Evolutionary conservation across 2,797 vertebrate species (phyloP), one percentile per base, ranked within the genome.

Genomic region (Pelobates cultripes): DNA sequence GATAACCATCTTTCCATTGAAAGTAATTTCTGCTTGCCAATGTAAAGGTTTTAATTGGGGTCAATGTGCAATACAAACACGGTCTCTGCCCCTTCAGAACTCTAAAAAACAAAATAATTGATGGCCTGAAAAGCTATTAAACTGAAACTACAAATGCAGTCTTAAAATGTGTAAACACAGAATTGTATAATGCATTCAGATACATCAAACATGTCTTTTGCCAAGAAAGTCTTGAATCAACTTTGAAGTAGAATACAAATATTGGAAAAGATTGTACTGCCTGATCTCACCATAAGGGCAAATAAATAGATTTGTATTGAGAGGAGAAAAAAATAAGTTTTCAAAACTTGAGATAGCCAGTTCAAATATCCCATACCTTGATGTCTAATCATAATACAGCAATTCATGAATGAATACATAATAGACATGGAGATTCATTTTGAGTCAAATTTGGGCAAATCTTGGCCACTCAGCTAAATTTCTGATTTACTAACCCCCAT

Each of bases 1-100:
- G 80, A 82, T 82, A 73, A 72, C 80, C 68, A 77, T 57, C 74
- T 67, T 71, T 7, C 12, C 67, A 45, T 66, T 82, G 45, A 73
- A 82, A 82, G 80, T 67, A 40, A 73, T 77, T 82, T 73, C 80
- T 67, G 55, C 15, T 67, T 75, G 74, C 74, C 69, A 77, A 66
- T 53, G 80, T 82, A 77, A 82, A 67, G 80, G 69, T 57, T 77
- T 82, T 72, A 82, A 77, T 77, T 77, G 80, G 69, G 80, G 80
- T 82, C 80, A 77, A 51, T 40, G 45, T 45, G 69, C 13, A 73
- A 77, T 82, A 70, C 61, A 45, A 77, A 45, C 47, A 2, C 5
- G 9, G 47, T 77, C 7, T 42, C 57, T 45, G 75, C 68, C 75
- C 74, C 45, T 71, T 63, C 55, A 51, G 57, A 76, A 63, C 67